Base-by-base conservation (phyloP, 2,797 vertebrate species). In the Gastrophryne carolinensis region DNA sequence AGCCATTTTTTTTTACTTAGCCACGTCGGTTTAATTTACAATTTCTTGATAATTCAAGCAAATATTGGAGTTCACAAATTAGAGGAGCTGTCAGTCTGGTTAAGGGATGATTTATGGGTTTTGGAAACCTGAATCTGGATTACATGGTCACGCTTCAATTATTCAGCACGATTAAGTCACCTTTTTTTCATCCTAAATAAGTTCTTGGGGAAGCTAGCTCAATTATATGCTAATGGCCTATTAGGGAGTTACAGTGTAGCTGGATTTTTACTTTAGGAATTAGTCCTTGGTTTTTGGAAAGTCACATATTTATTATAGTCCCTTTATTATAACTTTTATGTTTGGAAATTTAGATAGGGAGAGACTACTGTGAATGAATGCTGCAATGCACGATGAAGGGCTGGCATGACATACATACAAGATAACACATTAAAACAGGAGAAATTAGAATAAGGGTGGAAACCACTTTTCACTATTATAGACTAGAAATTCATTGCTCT, bases 41-140 rank as follows among this genome's bases (percentile, higher is more conserved):
- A 58, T 75, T n/a, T 75, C 29, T 29, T 67, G 56, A 75, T 64
- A 39, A 49, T 75, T 67, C 53, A 67, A 41, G 63, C 53, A 75
- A 75, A 75, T 75, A 66, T 66, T 65, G 63, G 52, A 49, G 60
- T 37, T 67, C 61, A 72, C 47, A 63, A 72, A 64, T 73, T 64
- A 64, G 60, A 44, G 30, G 34, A 23, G 19, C 62, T 58, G 72
- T 65, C 61, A 74, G 61, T 26, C 62, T 29, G 19, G 30, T 71
- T 57, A 64, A 32, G 37, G 62, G n/a, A 24, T 65, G 72, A 74
- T 57, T 74, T 74, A 52, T 66, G 61, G 62, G 53, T 57, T 74
- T 34, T 19, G 37, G 72, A 35, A 47, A 35, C 13, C 57, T 66
- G 11, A 12, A 23, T 39, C 37, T 65, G 29, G 65, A 65, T 26